phyloP scores from a whole-genome alignment of 2,113 vertebrate species.

The Connochaetes taurinus region DNA sequence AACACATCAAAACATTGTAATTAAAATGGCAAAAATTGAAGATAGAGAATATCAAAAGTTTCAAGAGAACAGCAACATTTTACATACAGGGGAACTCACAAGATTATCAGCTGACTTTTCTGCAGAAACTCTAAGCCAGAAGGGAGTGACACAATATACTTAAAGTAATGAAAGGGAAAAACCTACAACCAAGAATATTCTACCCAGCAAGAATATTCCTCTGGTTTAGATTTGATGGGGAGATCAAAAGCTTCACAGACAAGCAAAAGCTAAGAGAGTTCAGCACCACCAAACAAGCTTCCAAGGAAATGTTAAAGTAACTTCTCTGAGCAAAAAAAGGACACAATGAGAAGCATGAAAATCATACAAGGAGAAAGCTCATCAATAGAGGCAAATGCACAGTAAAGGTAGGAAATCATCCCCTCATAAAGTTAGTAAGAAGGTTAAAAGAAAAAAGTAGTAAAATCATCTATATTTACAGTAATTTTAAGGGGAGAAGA shows the following conservation, averaged over 20 bases:
- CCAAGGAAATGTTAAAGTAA: neutral
- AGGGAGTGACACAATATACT: neutral
- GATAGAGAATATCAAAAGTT: neutral
- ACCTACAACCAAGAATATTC: neutral
- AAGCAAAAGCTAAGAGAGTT: neutral
- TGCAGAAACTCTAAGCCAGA: neutral
- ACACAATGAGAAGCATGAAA: neutral
- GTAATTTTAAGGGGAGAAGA: neutral
- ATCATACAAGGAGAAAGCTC: neutral
- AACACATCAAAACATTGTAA: neutral
- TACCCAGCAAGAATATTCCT: neutral
- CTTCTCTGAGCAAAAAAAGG: neutral
- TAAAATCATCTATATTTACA: neutral
- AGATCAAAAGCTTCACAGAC: neutral
- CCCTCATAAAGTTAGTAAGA: neutral
- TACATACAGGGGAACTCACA: neutral
- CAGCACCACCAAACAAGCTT: neutral
- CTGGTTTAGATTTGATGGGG: neutral
- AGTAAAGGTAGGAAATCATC: neutral
- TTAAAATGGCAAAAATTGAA: neutral
- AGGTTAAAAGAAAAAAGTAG: neutral
- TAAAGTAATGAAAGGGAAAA: neutral
- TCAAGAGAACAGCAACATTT: neutral
- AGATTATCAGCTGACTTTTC: neutral
- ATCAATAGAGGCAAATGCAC: neutral